These are phyloP conservation scores for Aegotheles bennettii DNA, from an alignment of 2,113 vertebrate genomes.

Conservation along the genomic window DNA sequence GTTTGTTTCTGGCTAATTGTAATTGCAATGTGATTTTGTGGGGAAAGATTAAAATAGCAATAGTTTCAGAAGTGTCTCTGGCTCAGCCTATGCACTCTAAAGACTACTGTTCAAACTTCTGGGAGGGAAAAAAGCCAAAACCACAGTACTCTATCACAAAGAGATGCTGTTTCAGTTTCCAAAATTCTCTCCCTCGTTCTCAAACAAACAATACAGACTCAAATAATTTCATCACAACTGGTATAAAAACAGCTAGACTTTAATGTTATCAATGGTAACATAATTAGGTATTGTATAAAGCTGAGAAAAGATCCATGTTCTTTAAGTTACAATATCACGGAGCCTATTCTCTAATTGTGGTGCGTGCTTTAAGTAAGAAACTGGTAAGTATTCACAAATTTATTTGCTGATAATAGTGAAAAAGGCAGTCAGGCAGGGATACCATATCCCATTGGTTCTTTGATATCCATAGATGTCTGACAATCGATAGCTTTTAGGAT, in stretches of 20 bases:
- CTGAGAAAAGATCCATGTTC: neutral
- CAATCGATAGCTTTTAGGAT: neutral
- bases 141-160: neutral
- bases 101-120: neutral
- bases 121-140: neutral
- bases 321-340: rapidly evolving
- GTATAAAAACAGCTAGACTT: neutral
- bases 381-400: neutral
- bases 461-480: neutral
- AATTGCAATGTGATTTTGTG: neutral
- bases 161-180: neutral
- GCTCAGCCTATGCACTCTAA: neutral
- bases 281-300: neutral
- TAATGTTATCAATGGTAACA: neutral
- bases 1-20: neutral
- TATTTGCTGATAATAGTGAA: neutral
- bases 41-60: neutral
- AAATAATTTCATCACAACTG: neutral
- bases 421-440: neutral
- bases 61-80: neutral
- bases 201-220: neutral
- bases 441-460: neutral
- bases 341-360: neutral
- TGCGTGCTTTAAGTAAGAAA: neutral
- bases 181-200: neutral